Conservation (phyloP, 2,888 invertebrate genomes). For the Nesidiocoris tenuis region DNA sequence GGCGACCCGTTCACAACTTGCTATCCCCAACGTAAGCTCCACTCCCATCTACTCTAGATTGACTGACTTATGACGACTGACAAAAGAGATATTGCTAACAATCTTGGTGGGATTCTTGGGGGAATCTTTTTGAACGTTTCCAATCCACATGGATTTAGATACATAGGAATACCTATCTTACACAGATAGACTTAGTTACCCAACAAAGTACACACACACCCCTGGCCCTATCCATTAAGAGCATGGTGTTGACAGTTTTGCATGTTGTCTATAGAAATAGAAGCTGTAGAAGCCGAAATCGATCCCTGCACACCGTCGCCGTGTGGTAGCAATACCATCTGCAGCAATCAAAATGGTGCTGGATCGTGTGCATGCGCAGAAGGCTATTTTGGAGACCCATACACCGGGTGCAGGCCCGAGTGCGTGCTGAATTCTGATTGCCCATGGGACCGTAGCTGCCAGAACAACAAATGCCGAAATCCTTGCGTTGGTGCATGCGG, state of each 20-base stretch:
- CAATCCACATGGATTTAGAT: no score
- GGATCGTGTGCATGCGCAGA: slow-evolving; percentile 74
- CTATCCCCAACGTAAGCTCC: slow-evolving; percentile 55
- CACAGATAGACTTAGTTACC: no score
- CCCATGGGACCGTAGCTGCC: slow-evolving; percentile 66
- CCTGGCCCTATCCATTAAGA: no score
- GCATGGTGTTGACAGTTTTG: slow-evolving; percentile 19
- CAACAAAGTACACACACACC: no score
- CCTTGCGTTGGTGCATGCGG: slow-evolving; percentile 79
- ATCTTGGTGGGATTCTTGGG: no score
- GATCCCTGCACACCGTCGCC: slow-evolving; percentile 71
- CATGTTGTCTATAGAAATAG: slow-evolving; percentile 40
- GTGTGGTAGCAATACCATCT: slow-evolving; percentile 76
- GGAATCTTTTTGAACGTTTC: no score
- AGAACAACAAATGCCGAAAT: slow-evolving; percentile 74
- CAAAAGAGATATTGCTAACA: background rate
- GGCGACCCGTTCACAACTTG: slow-evolving; percentile 63
- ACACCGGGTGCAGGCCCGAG: slow-evolving; percentile 74
- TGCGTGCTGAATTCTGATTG: slow-evolving; percentile 74
- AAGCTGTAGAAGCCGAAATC: slow-evolving; percentile 53
- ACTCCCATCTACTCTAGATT: background rate
- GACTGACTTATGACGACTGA: background rate
- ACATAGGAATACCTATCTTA: no score
- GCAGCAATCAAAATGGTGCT: slow-evolving; percentile 65
- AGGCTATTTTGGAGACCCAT: slow-evolving; percentile 75